A percentile compares a stretch with the other conserved stretches of the same genome.
phyloP scores from a whole-genome alignment of 2,888 invertebrate species.

The Phaedon cochleariae region DNA sequence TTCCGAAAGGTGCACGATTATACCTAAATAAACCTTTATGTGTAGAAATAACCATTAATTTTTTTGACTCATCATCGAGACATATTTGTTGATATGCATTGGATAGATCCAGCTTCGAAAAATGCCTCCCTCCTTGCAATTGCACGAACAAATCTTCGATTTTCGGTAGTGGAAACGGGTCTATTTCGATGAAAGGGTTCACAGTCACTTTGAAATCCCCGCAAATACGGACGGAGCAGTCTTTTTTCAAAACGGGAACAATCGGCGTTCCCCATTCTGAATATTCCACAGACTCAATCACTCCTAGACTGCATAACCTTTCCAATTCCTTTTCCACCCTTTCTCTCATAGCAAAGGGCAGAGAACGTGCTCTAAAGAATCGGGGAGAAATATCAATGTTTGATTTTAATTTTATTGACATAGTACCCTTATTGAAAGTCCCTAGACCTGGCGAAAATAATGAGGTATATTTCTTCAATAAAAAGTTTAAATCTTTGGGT shows the following conservation, averaged over 20 bases:
- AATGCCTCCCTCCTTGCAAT: no score
- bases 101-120: no score
- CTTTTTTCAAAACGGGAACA: not conserved
- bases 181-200: no score
- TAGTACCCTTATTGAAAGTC: not conserved
- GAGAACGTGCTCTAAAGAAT: no score
- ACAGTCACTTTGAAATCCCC: no score
- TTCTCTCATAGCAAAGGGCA: no score
- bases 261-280: not conserved
- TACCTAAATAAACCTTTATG: not conserved
- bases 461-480: not conserved
- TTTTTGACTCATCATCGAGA: no score
- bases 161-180: no score
- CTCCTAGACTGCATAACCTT: not conserved
- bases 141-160: no score
- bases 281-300: not conserved
- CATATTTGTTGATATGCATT: no score
- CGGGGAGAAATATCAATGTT: no score
- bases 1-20: conserved; percentile 1
- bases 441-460: not conserved
- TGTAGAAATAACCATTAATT: no score
- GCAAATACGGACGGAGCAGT: not conserved
- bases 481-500: not conserved
- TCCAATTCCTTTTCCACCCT: not conserved
- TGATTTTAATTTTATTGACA: not conserved